Conservation (phyloP, 2,797 vertebrate genomes). For the Ceyx erithaca region DNA sequence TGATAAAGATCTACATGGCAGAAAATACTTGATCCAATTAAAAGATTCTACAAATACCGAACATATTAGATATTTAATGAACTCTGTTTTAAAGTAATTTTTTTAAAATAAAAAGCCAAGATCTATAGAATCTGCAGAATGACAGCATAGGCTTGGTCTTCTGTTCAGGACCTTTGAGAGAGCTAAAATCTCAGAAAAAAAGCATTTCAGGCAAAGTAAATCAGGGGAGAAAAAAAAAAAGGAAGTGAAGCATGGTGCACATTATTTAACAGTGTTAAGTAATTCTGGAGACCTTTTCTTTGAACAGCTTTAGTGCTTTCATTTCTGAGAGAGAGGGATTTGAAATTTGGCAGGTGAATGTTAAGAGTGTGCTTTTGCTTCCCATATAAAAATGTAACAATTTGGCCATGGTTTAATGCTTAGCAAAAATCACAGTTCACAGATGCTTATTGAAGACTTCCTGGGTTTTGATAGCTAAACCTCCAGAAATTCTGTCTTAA, state of each 20-base stretch:
- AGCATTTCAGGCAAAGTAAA: not conserved
- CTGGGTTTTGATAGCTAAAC: not conserved
- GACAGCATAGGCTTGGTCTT: not conserved
- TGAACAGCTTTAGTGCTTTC: slow-evolving; percentile 2
- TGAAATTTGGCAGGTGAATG: slow-evolving; percentile 20
- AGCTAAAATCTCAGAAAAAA: not conserved
- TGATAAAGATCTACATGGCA: not conserved
- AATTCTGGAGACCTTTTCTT: slow-evolving; percentile 28
- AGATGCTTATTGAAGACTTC: slow-evolving; percentile 21
- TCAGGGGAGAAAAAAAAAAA: not conserved
- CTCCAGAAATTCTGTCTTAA: slow-evolving; percentile 12
- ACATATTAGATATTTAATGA: not conserved
- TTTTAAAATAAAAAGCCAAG: not conserved
- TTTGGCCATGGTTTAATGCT: not conserved
- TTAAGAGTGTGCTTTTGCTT: slow-evolving; percentile 15
- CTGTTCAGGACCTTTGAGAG: not conserved
- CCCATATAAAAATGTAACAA: not conserved
- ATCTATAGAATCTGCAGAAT: not conserved
- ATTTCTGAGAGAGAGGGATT: not conserved
- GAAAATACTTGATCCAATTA: not conserved
- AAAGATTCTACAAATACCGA: not conserved
- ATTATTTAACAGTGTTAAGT: slow-evolving; percentile 12
- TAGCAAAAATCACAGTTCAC: not conserved
- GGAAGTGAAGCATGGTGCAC: not conserved
- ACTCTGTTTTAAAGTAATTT: not conserved